A percentile compares a stretch with the other conserved stretches of the same genome.
Conservation (phyloP, 2,797 vertebrate genomes). For the Sandelia bainsii region DNA sequence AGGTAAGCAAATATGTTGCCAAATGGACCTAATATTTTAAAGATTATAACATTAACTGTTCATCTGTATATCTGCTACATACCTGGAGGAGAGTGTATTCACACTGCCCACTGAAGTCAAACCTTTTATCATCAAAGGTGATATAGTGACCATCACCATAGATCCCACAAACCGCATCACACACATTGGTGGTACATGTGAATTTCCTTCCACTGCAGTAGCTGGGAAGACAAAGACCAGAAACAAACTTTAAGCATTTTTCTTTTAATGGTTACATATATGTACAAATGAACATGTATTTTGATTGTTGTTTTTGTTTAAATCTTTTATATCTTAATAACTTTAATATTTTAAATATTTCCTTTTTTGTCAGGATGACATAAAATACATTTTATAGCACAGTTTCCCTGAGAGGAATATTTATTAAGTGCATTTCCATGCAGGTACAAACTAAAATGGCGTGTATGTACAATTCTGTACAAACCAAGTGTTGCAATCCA, state of each 20-base stretch:
- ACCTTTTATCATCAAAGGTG: constrained; percentile 93
- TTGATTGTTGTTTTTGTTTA: too few species aligned
- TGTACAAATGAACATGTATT: too few species aligned
- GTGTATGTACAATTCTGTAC: constrained; percentile 38
- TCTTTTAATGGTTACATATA: too few species aligned
- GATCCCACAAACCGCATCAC: constrained; percentile 88
- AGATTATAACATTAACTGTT: background rate
- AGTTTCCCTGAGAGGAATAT: background rate
- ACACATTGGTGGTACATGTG: constrained; percentile 86
- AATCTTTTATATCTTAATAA: too few species aligned
- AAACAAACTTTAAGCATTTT: background rate
- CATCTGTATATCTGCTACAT: background rate
- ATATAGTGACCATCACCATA: constrained; percentile 94
- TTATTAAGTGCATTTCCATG: background rate
- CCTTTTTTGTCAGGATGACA: too few species aligned
- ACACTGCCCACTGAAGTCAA: constrained; percentile 91
- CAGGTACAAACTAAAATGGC: background rate
- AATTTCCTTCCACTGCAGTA: constrained; percentile 87
- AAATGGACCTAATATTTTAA: too few species aligned
- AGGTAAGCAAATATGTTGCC: too few species aligned
- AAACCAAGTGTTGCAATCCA: constrained; percentile 95
- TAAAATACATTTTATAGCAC: too few species aligned
- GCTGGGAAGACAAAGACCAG: constrained; percentile 74
- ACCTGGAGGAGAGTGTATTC: constrained; percentile 94
- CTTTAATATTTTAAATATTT: too few species aligned